Conservation (phyloP, 2,888 invertebrate genomes). For the Agrilus mali region DNA sequence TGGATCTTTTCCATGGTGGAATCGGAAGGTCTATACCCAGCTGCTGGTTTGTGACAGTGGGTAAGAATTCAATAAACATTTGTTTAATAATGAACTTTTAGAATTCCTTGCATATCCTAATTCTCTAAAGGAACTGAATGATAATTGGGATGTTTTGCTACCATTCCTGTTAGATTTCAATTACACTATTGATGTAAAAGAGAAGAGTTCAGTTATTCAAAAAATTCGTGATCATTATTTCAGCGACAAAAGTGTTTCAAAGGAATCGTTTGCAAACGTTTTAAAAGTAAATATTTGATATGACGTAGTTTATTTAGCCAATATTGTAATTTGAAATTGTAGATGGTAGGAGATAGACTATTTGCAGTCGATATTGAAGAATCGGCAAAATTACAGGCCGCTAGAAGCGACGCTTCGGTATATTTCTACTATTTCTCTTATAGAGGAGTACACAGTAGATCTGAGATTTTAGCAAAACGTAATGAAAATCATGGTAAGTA, state of each 20-base stretch:
- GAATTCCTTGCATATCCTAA: conserved; percentile 25
- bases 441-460: conserved; percentile 44
- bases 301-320: neutral
- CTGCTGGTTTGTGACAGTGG: conserved; percentile 40
- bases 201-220: conserved; percentile 18
- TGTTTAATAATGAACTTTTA: conserved; percentile 11
- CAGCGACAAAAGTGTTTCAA: conserved; percentile 20
- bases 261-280: conserved; percentile 19
- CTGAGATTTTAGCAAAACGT: conserved; percentile 39
- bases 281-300: conserved; percentile 16
- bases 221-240: conserved; percentile 28
- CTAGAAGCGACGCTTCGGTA: conserved; percentile 42
- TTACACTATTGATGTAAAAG: conserved; percentile 20
- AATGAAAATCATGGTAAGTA: conserved; percentile 43
- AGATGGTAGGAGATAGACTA: conserved; percentile 53
- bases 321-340: conserved; percentile 10
- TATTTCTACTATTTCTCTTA: conserved; percentile 54
- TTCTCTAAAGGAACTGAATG: conserved; percentile 23
- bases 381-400: conserved; percentile 46
- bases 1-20: conserved; percentile 55
- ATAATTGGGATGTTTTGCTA: conserved; percentile 26
- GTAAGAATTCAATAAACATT: neutral
- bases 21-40: conserved; percentile 64
- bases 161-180: conserved; percentile 32
- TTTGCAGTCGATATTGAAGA: conserved; percentile 48